These are phyloP conservation scores for Drosophila sturtevanti DNA, from an alignment of 1,140 invertebrate genomes.

Conservation along the genomic window DNA sequence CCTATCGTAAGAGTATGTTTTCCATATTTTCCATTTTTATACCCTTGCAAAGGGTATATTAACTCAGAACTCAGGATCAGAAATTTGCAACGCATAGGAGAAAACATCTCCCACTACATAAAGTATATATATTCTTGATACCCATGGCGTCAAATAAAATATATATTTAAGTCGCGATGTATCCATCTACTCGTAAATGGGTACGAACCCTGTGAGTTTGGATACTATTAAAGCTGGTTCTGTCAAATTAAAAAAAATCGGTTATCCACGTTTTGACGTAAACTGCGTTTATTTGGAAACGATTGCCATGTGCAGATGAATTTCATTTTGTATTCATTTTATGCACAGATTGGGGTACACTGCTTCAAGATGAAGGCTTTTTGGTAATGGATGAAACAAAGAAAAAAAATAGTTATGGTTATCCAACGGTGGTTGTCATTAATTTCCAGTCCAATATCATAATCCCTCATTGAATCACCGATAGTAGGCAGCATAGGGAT, in stretches of 20 bases:
- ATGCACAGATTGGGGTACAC: conserved; percentile 1
- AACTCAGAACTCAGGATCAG: too few species aligned
- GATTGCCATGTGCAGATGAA: conserved; percentile 21
- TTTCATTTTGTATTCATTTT: conserved; percentile 28
- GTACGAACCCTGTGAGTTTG: too few species aligned
- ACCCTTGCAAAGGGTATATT: too few species aligned
- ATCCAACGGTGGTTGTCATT: not conserved
- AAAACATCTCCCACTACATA: too few species aligned
- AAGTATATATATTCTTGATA: too few species aligned
- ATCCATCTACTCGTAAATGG: too few species aligned
- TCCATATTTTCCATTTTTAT: too few species aligned
- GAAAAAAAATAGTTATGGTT: not conserved
- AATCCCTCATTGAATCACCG: conserved; percentile 44
- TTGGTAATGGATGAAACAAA: not conserved
- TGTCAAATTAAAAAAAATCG: not conserved
- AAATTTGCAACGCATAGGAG: too few species aligned
- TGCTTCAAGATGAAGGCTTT: conserved; percentile 38
- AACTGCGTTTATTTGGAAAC: conserved; percentile 67
- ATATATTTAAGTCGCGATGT: too few species aligned
- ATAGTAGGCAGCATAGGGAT: conserved; percentile 67
- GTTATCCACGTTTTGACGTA: conserved; percentile 60
- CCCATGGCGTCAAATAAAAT: too few species aligned
- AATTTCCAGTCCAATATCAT: conserved; percentile 1
- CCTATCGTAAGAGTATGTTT: too few species aligned
- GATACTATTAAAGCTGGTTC: too few species aligned